phyloP scores from a whole-genome alignment of 1,140 invertebrate genomes.

The Bombus ignitus region DNA sequence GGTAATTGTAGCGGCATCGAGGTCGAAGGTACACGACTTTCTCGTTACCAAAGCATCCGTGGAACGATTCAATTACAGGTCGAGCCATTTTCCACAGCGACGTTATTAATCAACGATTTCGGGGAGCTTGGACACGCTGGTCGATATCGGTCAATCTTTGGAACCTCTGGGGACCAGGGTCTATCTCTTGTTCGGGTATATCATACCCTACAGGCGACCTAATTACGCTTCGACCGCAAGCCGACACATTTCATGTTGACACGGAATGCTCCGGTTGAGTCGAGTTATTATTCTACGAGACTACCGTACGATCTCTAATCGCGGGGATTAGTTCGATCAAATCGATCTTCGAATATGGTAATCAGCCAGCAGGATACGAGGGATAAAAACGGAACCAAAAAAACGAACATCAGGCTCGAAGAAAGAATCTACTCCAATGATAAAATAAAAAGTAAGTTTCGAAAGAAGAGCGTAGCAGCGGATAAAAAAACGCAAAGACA shows the following conservation, averaged over 20 bases:
- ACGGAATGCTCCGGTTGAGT: slow-evolving; percentile 20
- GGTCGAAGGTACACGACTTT: slow-evolving; percentile 7
- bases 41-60: slow-evolving; percentile 19
- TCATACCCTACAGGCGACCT: slow-evolving; percentile 56
- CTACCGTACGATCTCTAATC: slow-evolving; percentile 15
- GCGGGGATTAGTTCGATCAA: slow-evolving; percentile 14
- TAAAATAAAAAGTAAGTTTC: background rate
- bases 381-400: background rate
- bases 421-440: too few relatives aligned
- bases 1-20: background rate
- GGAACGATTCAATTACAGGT: slow-evolving; percentile 45
- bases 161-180: slow-evolving; percentile 40
- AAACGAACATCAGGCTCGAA: too few relatives aligned
- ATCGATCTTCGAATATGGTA: background rate
- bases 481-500: background rate
- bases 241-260: slow-evolving; percentile 55
- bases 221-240: slow-evolving; percentile 54
- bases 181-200: slow-evolving; percentile 32
- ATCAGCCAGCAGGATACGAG: background rate
- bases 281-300: slow-evolving; percentile 31
- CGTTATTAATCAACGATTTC: slow-evolving; percentile 56
- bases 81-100: slow-evolving; percentile 46
- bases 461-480: background rate
- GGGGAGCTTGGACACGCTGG: background rate
- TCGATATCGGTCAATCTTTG: slow-evolving; percentile 3